Percentiles rank a stretch among this genome's conserved stretches.
These are phyloP conservation scores for Lanistes nyassanus DNA, from an alignment of 1,140 invertebrate species.

Conservation along the genomic window DNA sequence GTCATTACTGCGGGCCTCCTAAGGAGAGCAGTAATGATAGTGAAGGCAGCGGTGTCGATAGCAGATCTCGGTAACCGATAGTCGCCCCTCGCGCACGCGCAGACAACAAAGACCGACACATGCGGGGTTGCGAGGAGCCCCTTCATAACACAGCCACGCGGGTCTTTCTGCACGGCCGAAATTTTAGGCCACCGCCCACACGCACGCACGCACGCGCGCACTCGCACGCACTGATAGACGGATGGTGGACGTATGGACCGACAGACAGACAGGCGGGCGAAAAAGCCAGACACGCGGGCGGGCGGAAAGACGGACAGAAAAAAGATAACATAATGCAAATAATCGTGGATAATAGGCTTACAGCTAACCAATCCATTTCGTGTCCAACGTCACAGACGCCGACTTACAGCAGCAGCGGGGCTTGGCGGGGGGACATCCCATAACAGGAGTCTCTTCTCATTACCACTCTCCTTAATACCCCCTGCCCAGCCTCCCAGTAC, in stretches of 20 bases:
- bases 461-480: too few species aligned
- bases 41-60: background rate
- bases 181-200: background rate
- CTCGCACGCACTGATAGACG: background rate
- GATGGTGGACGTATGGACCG: too few species aligned
- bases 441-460: too few species aligned
- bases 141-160: background rate
- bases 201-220: slow-evolving; percentile 1
- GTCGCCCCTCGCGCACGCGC: background rate
- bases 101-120: background rate
- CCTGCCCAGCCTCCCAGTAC: too few species aligned
- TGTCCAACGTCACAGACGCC: too few species aligned
- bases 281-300: background rate
- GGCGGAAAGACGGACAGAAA: background rate
- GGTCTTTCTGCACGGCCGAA: too few species aligned
- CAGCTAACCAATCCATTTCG: too few species aligned
- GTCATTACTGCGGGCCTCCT: too few species aligned
- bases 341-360: too few species aligned
- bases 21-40: background rate
- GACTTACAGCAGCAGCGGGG: too few species aligned
- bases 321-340: background rate
- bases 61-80: background rate
- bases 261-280: too few species aligned
- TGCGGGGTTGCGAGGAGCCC: background rate
- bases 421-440: too few species aligned